Evolutionary conservation across 2,797 vertebrate genomes (phyloP).

Genomic region (Ctenochaetus hawaiiensis): DNA sequence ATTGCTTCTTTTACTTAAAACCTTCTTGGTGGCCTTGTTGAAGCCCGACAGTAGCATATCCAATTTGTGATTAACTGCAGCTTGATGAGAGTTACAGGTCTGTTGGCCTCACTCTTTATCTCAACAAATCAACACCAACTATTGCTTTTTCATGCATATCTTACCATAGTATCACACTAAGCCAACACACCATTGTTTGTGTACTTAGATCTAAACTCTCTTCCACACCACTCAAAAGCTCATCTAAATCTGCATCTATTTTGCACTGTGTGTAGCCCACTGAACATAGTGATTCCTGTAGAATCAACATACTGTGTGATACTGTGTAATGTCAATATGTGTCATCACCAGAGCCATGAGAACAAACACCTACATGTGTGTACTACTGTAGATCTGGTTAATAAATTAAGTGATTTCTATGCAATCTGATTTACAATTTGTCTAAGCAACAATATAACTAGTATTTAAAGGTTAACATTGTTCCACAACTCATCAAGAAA

Average conservation of each 20-base stretch:
- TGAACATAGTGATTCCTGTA: not conserved
- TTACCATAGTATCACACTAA: constrained; percentile 4
- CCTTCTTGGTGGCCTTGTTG: constrained; percentile 62
- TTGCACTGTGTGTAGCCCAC: not conserved
- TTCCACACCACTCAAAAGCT: not conserved
- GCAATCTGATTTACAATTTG: constrained; percentile 1
- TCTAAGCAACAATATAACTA: not conserved
- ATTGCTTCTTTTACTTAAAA: constrained; percentile 67
- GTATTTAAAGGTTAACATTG: constrained; percentile 33
- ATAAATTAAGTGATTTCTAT: not conserved
- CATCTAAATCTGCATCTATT: not conserved
- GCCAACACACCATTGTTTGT: not conserved
- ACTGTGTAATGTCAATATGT: not conserved
- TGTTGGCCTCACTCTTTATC: constrained; percentile 41
- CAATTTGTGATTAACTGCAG: constrained; percentile 65
- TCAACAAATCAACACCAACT: constrained; percentile 35
- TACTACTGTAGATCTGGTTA: not conserved
- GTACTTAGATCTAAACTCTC: not conserved
- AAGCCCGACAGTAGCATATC: constrained; percentile 61
- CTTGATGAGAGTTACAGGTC: constrained; percentile 60
- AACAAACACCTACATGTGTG: not conserved
- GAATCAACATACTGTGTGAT: not conserved
- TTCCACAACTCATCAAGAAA: constrained; percentile 26
- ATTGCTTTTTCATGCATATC: constrained; percentile 34
- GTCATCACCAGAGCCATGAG: not conserved